phyloP scores from a whole-genome alignment of 2,113 vertebrate genomes.

The Tichodroma muraria region DNA sequence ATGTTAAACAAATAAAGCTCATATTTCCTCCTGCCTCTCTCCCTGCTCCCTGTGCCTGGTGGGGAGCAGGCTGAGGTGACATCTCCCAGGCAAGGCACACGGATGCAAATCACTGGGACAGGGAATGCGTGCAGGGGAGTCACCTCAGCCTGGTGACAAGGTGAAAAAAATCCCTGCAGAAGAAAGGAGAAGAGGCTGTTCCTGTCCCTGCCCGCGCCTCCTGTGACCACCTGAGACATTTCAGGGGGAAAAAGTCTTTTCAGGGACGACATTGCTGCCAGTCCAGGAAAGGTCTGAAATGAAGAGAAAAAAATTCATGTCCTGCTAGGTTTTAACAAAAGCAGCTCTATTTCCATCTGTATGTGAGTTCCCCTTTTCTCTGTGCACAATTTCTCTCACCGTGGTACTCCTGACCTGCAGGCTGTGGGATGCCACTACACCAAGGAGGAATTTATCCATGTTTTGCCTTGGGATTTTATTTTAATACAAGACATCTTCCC shows the following conservation, averaged over 20 bases:
- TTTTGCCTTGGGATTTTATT: not conserved
- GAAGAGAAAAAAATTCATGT: not conserved
- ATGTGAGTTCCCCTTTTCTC: not conserved
- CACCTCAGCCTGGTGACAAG: not conserved
- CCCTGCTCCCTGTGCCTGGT: not conserved
- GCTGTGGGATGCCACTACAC: not conserved
- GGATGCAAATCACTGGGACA: not conserved
- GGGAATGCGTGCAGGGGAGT: not conserved
- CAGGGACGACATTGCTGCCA: not conserved
- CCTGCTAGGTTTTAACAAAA: not conserved
- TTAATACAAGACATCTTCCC: not conserved
- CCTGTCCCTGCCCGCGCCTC: not conserved
- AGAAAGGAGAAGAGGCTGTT: not conserved
- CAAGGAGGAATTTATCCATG: not conserved
- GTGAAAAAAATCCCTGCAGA: not conserved
- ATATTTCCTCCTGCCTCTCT: not conserved
- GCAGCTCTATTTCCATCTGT: not conserved
- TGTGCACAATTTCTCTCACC: not conserved
- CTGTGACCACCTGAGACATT: not conserved
- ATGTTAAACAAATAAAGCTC: slow-evolving; percentile 40
- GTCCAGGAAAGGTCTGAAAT: not conserved
- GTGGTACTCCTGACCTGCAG: not conserved
- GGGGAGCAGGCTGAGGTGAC: not conserved
- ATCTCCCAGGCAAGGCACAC: not conserved
- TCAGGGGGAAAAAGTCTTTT: not conserved